Base-by-base conservation (phyloP, 1,140 invertebrate species). In the Bilobella aurantiaca region DNA sequence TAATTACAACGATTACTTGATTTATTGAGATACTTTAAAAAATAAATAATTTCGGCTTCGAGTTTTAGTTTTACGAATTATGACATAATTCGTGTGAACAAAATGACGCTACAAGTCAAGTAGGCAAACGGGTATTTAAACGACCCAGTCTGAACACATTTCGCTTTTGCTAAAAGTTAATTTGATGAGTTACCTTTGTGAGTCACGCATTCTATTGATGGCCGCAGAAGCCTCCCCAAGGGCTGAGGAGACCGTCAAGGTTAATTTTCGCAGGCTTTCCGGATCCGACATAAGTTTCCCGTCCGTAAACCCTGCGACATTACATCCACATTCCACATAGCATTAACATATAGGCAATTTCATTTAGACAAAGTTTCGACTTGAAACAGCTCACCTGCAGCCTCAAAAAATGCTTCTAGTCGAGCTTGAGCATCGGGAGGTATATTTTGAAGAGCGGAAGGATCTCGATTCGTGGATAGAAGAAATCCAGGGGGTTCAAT, bases 221-320 rank as follows among this genome's bases (percentile, higher is more conserved):
- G 93, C 92, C 70, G 93, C 91, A 59, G 93, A 93, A 57, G 93
- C 93, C 81, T 96, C 93, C 82, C 96, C 93, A 68, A 97, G 83
- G 58, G 93, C 91, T 81, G 89, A 92, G 73, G 90, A 93, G 62
- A 94, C 91, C 72, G 87, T 89, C 25, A 90, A 91, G 65, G 90
- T 91, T 73, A 93, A 80, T 70, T 88, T 85, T 73, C 88, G 81
- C 49, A 93, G 80, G 64, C 91, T 89, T 78, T 90, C 87, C 75
- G 87, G 87, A 78, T 89, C 87, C 34, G 86, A 85, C 69, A 88
- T 79, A 77, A 87, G 84, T 78, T 88, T 89, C 73, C 86, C 86
- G 82, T 89, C 87, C 21, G 71, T 73, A 46, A 73, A 73, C 46
- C 71, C 69, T 71, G 57, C 8, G 16, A 58, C 31, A 5, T 28